Evolutionary conservation across 2,888 invertebrate species (phyloP), one percentile per base, ranked within the genome.

Genomic region (Eilema sororculum): DNA sequence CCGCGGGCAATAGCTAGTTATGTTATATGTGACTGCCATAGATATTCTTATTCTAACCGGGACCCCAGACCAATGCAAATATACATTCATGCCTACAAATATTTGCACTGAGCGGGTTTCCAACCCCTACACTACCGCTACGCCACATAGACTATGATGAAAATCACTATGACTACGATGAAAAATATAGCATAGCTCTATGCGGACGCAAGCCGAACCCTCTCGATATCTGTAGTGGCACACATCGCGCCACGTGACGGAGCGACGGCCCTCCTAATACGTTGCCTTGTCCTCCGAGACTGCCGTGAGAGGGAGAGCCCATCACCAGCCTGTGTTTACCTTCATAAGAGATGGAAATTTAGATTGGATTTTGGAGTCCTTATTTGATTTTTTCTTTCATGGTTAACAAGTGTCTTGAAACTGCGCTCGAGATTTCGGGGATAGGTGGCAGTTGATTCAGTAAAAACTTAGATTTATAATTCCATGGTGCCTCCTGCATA

Each of bases 191-290:
- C 33, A 1, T 56, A 67, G 56, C 57, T 65, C 6, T 33, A 57
- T 20, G 8, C 71, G 59, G 61, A 37, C 62, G n/a, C 66, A 41
- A 28, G 6, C 63, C 33, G 69, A 69, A 74, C 67, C 70, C 78
- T 83, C 81, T 84, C 85, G 84, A 86, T 85, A 81, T 75, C 77
- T 80, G 75, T 73, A 85, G 82, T 78, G 82, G 80, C 80, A 80
- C 84, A 83, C 78, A 79, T 77, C 78, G 69, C 81, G 74, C 81
- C 77, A 79, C 74, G 76, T 78, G 74, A 69, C 72, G 76, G 78
- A 72, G 76, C 77, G 74, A 70, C 73, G 75, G 78, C 75, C 75
- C 78, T 78, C 80, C 81, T 85, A 85, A 86, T 83, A 82, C 81
- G 83, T 81, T 80, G 80, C 81, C 81, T 78, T 78, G 83, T 83